Evolutionary conservation across 2,113 vertebrate genomes (phyloP).

Genomic region (Elephas maximus): DNA sequence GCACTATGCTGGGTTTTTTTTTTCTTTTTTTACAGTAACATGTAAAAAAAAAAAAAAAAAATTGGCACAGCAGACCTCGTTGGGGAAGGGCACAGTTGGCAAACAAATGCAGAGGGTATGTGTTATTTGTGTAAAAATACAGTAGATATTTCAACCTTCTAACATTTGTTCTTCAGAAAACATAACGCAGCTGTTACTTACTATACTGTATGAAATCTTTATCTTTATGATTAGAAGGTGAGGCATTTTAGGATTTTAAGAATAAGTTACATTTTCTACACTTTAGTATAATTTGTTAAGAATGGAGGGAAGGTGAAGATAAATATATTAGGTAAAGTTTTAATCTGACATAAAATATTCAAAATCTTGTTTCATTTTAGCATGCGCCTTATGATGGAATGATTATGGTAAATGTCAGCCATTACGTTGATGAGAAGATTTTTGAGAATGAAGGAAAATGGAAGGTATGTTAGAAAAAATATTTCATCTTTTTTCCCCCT

Average conservation of each 20-base stretch:
- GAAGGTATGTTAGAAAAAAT: conserved; percentile 92
- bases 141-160: not conserved
- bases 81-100: too few species aligned
- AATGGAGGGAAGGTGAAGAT: not conserved
- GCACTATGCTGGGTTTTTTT: too few species aligned
- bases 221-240: not conserved
- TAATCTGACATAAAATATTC: not conserved
- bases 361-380: conserved; percentile 86
- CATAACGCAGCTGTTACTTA: not conserved
- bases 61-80: too few species aligned
- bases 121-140: too few species aligned
- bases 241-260: not conserved
- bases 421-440: conserved; percentile 92
- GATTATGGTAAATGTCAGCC: conserved; percentile 91
- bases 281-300: not conserved
- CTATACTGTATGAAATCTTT: not conserved
- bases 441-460: conserved; percentile 93
- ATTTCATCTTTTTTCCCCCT: not conserved
- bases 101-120: too few species aligned
- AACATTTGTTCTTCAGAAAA: not conserved
- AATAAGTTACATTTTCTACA: not conserved
- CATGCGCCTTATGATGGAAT: conserved; percentile 97
- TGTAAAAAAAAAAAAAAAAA: too few species aligned
- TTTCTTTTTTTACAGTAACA: too few species aligned
- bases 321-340: not conserved